Evolutionary conservation across 2,797 vertebrate species (phyloP).

Genomic region (Ctenochaetus hawaiiensis): DNA sequence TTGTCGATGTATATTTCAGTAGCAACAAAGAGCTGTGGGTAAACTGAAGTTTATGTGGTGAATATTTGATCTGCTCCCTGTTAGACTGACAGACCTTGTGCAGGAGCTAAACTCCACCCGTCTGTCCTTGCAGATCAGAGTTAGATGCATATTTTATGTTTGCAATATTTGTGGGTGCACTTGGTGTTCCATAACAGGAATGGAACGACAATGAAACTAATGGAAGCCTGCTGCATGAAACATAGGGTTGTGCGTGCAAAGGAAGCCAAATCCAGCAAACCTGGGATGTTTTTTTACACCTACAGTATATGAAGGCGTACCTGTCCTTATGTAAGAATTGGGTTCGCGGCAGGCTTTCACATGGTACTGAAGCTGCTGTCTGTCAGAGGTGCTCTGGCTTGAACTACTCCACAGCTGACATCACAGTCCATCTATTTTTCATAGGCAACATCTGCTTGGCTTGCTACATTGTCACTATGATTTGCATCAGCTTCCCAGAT

Average conservation of each 20-base stretch:
- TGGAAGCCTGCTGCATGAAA: conserved; percentile 40
- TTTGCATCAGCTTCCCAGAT: conserved; percentile 75
- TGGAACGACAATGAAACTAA: conserved; percentile 53
- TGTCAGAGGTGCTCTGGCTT: conserved; percentile 77
- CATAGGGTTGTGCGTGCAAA: conserved; percentile 31
- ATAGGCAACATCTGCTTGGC: conserved; percentile 86
- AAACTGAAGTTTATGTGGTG: conserved; percentile 59
- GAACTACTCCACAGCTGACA: conserved; percentile 80
- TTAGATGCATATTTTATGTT: conserved; percentile 68
- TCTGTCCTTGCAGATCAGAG: conserved; percentile 53
- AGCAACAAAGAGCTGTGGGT: conserved; percentile 63
- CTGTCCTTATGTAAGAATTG: conserved; percentile 52
- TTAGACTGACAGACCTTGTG: conserved; percentile 44
- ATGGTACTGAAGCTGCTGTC: conserved; percentile 59
- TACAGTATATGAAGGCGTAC: conserved; percentile 30
- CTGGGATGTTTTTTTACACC: conserved; percentile 32
- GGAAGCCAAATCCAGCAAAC: conserved; percentile 36
- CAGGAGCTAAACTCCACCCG: conserved; percentile 36
- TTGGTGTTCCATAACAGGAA: conserved; percentile 54
- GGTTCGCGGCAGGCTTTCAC: conserved; percentile 44
- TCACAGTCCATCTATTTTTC: conserved; percentile 86
- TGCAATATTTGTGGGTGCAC: conserved; percentile 58
- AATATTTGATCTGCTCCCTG: conserved; percentile 62
- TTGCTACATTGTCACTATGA: conserved; percentile 83
- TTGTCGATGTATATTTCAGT: conserved; percentile 64